These are phyloP conservation scores for Drosophila rufa DNA, from an alignment of 1,140 invertebrate genomes.

Conservation along the genomic window DNA sequence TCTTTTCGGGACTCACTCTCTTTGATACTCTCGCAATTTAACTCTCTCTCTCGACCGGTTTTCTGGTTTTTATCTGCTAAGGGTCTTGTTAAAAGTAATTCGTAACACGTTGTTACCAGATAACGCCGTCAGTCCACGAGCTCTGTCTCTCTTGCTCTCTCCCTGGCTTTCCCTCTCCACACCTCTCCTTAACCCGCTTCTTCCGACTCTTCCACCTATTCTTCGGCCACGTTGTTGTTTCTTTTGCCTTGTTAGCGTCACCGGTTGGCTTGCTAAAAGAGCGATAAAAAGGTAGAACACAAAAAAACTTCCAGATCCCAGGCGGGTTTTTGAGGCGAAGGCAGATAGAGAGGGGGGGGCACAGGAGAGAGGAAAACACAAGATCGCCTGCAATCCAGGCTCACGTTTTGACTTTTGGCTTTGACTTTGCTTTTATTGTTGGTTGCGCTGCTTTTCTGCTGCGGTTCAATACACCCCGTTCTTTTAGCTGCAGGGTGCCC, in stretches of 20 bases:
- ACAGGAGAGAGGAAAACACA: conserved; percentile 1
- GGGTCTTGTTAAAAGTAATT: conserved; percentile 85
- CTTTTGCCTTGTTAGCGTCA: conserved; percentile 73
- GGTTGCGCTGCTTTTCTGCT: conserved; percentile 5
- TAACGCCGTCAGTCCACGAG: conserved; percentile 71
- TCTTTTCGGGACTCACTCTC: conserved; percentile 22
- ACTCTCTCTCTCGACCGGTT: conserved; percentile 60
- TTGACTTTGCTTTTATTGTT: conserved; percentile 45
- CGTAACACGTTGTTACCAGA: conserved; percentile 85
- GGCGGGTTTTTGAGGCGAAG: conserved; percentile 16
- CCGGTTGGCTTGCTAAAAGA: conserved; percentile 74
- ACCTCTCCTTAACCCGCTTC: conserved; percentile 15
- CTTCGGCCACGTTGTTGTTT: conserved; percentile 34
- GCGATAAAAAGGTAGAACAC: conserved; percentile 66
- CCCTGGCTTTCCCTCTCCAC: conserved; percentile 27
- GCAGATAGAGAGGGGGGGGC: not conserved
- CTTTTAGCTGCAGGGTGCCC: conserved; percentile 77
- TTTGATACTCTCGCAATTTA: conserved; percentile 8
- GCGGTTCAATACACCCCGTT: conserved; percentile 75
- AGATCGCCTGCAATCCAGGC: conserved; percentile 62
- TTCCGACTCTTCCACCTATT: conserved; percentile 12
- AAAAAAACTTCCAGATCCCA: conserved; percentile 46
- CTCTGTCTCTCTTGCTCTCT: conserved; percentile 30
- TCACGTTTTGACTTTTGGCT: conserved; percentile 84
- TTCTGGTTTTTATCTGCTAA: conserved; percentile 84